These are phyloP conservation scores for Muscicapa striata DNA, from an alignment of 2,797 vertebrate species.

Conservation along the genomic window DNA sequence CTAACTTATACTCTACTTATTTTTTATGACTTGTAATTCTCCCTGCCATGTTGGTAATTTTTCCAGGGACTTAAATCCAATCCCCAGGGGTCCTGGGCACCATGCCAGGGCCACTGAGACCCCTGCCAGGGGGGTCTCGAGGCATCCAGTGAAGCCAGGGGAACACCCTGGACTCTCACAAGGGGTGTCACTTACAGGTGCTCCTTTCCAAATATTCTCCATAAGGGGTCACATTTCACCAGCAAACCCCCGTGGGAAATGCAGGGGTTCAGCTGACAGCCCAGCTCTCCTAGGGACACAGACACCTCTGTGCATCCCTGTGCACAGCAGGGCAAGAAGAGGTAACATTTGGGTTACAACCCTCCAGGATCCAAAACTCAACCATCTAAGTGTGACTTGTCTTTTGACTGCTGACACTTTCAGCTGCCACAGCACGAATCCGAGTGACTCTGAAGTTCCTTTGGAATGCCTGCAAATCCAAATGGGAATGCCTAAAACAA, in stretches of 20 bases:
- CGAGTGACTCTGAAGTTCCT: background rate
- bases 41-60: no score
- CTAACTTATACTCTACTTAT: no score
- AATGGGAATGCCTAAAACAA: background rate
- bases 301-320: background rate
- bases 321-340: background rate
- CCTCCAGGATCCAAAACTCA: background rate
- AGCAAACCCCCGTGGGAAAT: background rate
- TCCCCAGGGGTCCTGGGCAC: no score
- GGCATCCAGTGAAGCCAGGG: no score
- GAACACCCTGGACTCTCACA: no score
- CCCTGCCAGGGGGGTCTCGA: no score
- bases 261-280: conserved; percentile 22
- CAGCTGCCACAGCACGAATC: background rate
- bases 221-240: background rate
- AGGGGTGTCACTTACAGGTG: background rate
- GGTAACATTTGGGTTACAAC: background rate
- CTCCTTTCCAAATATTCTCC: background rate
- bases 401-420: conserved; percentile 24
- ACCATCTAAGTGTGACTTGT: background rate
- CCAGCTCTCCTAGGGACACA: background rate
- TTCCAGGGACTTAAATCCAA: no score
- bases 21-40: no score
- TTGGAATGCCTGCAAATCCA: background rate
- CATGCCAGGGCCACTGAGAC: no score